Evolutionary conservation across 2,888 invertebrate species (phyloP).

Genomic region (Cerastis rubricosa): DNA sequence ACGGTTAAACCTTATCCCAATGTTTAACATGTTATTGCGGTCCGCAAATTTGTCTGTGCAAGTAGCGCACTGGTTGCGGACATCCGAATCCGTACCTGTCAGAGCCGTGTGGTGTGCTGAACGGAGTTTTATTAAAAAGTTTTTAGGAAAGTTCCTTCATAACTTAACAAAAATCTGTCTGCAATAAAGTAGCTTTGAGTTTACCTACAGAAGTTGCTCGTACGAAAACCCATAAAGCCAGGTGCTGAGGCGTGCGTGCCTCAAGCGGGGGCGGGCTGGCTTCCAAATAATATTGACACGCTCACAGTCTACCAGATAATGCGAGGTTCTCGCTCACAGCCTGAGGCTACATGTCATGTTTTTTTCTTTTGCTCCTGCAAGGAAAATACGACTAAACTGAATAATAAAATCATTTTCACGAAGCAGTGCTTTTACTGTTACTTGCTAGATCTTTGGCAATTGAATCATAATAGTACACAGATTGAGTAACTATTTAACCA

Average conservation of each 20-base stretch:
- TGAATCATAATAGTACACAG: too few species aligned
- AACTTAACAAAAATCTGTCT: background rate
- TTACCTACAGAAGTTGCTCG: background rate
- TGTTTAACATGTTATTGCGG: background rate
- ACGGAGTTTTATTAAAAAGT: background rate
- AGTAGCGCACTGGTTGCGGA: background rate
- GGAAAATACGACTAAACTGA: too few species aligned
- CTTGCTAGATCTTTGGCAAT: too few species aligned
- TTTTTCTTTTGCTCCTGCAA: constrained; percentile 35
- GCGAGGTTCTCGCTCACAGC: constrained; percentile 29
- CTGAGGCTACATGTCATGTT: constrained; percentile 45
- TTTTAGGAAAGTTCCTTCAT: background rate
- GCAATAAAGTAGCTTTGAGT: background rate
- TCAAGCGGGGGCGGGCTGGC: constrained; percentile 71
- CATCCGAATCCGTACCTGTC: background rate
- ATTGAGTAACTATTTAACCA: too few species aligned
- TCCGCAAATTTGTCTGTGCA: background rate
- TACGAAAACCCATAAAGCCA: constrained; percentile 57
- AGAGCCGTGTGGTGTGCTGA: background rate
- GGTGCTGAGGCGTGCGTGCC: constrained; percentile 71
- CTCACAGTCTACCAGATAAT: constrained; percentile 31
- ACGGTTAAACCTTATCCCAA: background rate
- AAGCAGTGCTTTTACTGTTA: too few species aligned
- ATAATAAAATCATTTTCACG: too few species aligned
- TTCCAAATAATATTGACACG: constrained; percentile 62